Evolutionary conservation across 2,888 invertebrate genomes (phyloP).

Genomic region (Mimumesa dahlbomi): DNA sequence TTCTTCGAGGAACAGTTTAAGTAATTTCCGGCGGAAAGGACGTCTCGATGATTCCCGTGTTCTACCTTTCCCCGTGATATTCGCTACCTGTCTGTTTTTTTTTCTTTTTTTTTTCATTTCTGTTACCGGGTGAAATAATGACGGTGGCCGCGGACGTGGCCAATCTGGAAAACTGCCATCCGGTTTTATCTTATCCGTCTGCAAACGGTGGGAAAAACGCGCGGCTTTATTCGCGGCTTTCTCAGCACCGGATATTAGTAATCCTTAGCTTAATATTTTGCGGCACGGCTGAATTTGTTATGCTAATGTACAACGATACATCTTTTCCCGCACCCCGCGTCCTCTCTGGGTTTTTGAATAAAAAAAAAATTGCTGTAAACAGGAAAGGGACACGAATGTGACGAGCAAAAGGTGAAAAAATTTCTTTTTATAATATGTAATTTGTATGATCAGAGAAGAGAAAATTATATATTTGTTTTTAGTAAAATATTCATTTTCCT

Average conservation of each 20-base stretch:
- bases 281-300: conserved; percentile 19
- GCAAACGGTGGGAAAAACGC: not conserved
- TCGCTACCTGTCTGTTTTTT: no score
- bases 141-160: conserved; percentile 17
- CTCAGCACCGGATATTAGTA: not conserved
- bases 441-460: no score
- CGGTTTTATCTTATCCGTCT: conserved; percentile 17
- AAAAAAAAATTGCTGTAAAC: conserved; percentile 13
- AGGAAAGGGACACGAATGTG: not conserved
- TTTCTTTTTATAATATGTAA: no score
- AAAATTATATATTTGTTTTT: no score
- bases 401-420: no score
- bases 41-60: conserved; percentile 20
- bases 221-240: conserved; percentile 3
- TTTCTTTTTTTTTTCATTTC: no score
- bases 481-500: no score
- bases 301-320: conserved; percentile 6
- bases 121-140: conserved; percentile 11
- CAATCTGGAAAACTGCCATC: conserved; percentile 28
- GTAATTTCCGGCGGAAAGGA: conserved; percentile 46
- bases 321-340: not conserved
- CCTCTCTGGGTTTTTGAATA: no score
- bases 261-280: conserved; percentile 25
- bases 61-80: conserved; percentile 1
- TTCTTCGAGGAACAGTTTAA: conserved; percentile 32